Conservation (phyloP, 1,140 invertebrate genomes). For the Drosophila santomea region DNA sequence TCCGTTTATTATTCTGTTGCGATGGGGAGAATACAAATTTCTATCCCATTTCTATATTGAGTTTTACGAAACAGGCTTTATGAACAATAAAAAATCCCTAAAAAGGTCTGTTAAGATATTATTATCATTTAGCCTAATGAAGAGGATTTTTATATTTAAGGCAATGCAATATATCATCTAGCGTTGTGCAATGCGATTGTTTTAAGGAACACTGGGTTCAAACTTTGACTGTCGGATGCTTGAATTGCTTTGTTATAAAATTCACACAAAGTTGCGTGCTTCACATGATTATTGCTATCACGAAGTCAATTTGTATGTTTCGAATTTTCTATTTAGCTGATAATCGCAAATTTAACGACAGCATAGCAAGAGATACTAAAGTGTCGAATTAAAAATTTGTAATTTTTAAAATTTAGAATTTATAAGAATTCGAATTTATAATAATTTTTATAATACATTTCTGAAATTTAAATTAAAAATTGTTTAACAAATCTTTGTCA, state of each 20-base stretch:
- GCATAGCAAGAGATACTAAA: slow-evolving; percentile 2
- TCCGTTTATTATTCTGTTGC: slow-evolving; percentile 3
- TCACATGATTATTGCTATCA: slow-evolving; percentile 28
- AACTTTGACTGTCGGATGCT: slow-evolving; percentile 11
- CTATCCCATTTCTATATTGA: background rate
- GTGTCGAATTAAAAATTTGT: slow-evolving; percentile 14
- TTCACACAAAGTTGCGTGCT: slow-evolving; percentile 44
- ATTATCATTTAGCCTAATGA: too few relatives aligned
- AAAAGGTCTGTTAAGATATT: background rate
- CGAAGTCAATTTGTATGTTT: slow-evolving; percentile 8
- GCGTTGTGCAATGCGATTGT: slow-evolving; percentile 14
- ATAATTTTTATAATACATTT: background rate
- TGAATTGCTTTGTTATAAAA: slow-evolving; percentile 47
- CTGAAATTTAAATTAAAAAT: background rate
- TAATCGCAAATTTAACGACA: background rate
- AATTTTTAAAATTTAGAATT: too few relatives aligned
- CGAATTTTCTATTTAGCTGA: slow-evolving; percentile 29
- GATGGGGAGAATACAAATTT: slow-evolving; percentile 6
- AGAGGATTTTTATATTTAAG: background rate
- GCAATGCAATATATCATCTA: background rate
- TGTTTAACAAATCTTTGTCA: too few relatives aligned
- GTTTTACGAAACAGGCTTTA: background rate
- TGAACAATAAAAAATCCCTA: slow-evolving; percentile 6
- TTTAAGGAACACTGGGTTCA: slow-evolving; percentile 11
- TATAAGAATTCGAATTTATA: too few relatives aligned